Evolutionary conservation across 2,113 vertebrate species (phyloP).

Genomic region (Megaleporinus macrocephalus): DNA sequence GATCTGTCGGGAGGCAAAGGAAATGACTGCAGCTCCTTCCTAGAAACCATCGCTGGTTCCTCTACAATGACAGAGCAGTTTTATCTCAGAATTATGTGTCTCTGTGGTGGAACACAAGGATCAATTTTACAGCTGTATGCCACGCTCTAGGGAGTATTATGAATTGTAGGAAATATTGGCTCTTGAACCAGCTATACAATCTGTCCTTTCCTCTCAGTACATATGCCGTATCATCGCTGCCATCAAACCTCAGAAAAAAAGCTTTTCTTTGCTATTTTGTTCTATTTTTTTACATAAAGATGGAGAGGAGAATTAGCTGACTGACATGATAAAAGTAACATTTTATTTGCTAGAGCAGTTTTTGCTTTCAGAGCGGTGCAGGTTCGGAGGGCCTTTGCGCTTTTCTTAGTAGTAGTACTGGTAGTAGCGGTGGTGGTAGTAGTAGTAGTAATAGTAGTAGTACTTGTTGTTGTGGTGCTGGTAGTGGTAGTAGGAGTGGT

Average conservation of each 20-base stretch:
- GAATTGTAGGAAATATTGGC: neutral
- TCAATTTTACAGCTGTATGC: slow-evolving; percentile 9
- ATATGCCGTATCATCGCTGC: neutral
- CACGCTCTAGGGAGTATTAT: slow-evolving; percentile 25
- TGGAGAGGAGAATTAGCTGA: too few relatives aligned
- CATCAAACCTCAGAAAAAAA: neutral
- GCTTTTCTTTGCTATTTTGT: too few relatives aligned
- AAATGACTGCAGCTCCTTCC: neutral
- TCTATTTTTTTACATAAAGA: too few relatives aligned
- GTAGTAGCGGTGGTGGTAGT: too few relatives aligned
- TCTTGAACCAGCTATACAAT: neutral
- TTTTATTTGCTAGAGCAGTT: too few relatives aligned
- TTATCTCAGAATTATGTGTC: neutral
- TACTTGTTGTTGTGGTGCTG: too few relatives aligned
- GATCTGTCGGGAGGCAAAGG: neutral
- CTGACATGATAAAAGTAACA: too few relatives aligned
- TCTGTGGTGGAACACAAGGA: slow-evolving; percentile 8
- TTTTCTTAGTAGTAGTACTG: too few relatives aligned
- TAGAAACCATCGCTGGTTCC: neutral
- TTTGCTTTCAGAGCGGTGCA: too few relatives aligned
- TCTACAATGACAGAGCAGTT: neutral
- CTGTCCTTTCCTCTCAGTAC: neutral
- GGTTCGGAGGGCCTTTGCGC: too few relatives aligned
- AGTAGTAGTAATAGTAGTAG: too few relatives aligned
- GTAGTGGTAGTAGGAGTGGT: too few relatives aligned